A percentile compares a stretch with the other conserved stretches of the same genome.
Conservation (phyloP, 2,888 invertebrate genomes). For the Polylopha cassiicola region DNA sequence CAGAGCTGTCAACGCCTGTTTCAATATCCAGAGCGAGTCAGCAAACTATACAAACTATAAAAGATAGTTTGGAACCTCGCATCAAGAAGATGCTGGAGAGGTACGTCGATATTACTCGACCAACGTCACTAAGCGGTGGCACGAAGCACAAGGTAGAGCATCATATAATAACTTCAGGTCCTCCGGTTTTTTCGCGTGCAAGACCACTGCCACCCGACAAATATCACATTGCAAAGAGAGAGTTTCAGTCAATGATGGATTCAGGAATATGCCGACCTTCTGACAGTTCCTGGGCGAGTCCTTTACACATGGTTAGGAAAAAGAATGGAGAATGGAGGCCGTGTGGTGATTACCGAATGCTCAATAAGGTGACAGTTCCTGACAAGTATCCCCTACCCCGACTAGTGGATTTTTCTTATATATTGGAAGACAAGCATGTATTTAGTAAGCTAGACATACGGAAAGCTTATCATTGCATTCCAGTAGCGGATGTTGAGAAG, state of each 20-base stretch:
- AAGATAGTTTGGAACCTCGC: neutral
- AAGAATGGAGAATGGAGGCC: conserved; percentile 3
- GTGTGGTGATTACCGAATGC: conserved; percentile 26
- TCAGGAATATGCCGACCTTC: neutral
- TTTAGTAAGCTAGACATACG: conserved; percentile 5
- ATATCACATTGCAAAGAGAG: neutral
- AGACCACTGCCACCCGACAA: conserved; percentile 1
- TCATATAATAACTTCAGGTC: no score
- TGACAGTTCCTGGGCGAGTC: conserved; percentile 8
- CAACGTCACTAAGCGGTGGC: no score
- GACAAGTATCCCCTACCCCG: conserved; percentile 5
- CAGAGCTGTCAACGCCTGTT: neutral
- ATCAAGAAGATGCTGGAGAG: neutral
- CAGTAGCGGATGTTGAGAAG: conserved; percentile 3
- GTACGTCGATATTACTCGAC: no score
- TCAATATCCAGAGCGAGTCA: neutral
- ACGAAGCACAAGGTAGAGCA: no score
- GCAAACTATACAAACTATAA: neutral
- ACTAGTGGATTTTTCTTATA: conserved; percentile 3
- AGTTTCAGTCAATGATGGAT: conserved; percentile 2
- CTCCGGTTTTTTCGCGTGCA: no score
- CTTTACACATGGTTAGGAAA: conserved; percentile 5
- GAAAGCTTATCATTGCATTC: conserved; percentile 4
- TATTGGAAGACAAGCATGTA: neutral
- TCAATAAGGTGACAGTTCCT: neutral